A percentile compares a stretch with the other conserved stretches of the same genome.
Evolutionary conservation across 2,797 vertebrate species (phyloP).

Genomic region (Lagorchestes hirsutus): DNA sequence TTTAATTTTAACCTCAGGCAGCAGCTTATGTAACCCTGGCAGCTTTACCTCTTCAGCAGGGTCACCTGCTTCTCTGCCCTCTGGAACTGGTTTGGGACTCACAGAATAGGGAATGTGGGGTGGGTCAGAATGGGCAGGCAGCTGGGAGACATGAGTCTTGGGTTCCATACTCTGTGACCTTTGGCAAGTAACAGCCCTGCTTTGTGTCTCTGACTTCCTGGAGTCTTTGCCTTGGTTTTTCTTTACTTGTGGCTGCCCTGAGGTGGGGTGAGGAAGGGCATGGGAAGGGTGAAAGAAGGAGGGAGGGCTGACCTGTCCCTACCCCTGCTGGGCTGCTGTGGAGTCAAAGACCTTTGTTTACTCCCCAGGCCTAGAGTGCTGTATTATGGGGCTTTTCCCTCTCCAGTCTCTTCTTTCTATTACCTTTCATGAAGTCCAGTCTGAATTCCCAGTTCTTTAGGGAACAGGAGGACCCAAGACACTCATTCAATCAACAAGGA

Average conservation of each 20-base stretch:
- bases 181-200: neutral
- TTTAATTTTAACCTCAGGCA: slow-evolving; percentile 73
- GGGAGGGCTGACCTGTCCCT: neutral
- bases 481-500: neutral
- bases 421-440: no score
- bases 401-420: neutral
- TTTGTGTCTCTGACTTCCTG: neutral
- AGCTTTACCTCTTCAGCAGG: neutral
- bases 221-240: neutral
- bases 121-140: neutral
- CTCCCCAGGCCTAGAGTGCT: neutral
- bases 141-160: neutral
- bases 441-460: neutral
- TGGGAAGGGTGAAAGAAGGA: neutral
- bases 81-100: slow-evolving; percentile 21
- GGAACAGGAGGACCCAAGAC: neutral
- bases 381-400: neutral
- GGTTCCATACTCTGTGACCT: neutral
- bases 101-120: neutral
- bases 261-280: neutral
- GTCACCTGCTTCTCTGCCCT: neutral
- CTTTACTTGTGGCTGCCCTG: neutral
- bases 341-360: neutral
- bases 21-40: slow-evolving; percentile 55
- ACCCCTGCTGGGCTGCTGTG: neutral